Conservation (phyloP, 2,888 invertebrate genomes). For the Pheosia gnoma region DNA sequence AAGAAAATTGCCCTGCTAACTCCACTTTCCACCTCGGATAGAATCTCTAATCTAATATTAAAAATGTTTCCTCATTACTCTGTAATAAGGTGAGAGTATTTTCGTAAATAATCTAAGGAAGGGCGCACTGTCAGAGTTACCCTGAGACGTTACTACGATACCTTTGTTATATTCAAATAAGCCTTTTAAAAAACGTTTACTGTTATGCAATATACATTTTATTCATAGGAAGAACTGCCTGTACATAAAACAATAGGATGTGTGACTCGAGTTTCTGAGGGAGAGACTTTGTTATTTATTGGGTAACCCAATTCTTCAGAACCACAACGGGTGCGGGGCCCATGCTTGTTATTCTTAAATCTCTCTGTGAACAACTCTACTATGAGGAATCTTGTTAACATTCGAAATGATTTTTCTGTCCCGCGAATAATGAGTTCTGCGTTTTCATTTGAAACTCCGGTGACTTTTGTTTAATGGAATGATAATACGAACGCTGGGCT, state of each 20-base stretch:
- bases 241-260: too few relatives aligned
- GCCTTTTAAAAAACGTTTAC: too few relatives aligned
- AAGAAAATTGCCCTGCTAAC: conserved; percentile 18
- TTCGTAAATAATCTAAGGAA: conserved; percentile 9
- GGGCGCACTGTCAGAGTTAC: conserved; percentile 12
- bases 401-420: conserved; percentile 82
- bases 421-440: conserved; percentile 81
- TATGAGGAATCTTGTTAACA: conserved; percentile 82
- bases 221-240: too few relatives aligned
- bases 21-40: conserved; percentile 2
- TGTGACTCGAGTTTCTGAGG: too few relatives aligned
- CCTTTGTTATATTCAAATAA: too few relatives aligned
- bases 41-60: conserved; percentile 9
- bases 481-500: conserved; percentile 81
- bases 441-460: conserved; percentile 82
- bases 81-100: conserved; percentile 7
- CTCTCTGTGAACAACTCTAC: conserved; percentile 79
- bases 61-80: conserved; percentile 10
- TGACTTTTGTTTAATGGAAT: conserved; percentile 84
- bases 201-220: too few relatives aligned
- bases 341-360: conserved; percentile 81
- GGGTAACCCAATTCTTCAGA: conserved; percentile 63
- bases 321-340: conserved; percentile 53
- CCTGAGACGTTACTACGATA: neutral
- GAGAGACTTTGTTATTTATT: conserved; percentile 38